Percentiles rank a stretch among this genome's conserved stretches.
These are phyloP conservation scores for Desoria tigrina DNA, from an alignment of 2,888 invertebrate species.

Conservation along the genomic window DNA sequence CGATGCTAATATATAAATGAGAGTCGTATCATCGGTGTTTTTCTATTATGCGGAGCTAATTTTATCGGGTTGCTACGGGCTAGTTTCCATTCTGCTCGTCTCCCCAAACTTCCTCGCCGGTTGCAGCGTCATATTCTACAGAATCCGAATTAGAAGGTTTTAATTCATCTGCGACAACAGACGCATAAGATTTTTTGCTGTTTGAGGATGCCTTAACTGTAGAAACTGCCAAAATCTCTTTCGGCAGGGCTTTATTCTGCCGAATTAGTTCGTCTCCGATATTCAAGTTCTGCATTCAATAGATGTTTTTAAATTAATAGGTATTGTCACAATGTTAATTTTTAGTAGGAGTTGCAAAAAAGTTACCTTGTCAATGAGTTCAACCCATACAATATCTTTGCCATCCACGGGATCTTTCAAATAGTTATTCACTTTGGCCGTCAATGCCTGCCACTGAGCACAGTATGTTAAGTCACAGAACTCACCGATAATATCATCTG, in stretches of 20 bases:
- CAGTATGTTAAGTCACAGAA: constrained; percentile 58
- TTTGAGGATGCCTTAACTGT: background rate
- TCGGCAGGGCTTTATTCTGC: constrained; percentile 62
- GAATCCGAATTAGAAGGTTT: background rate
- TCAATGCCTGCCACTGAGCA: constrained; percentile 74
- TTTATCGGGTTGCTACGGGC: background rate
- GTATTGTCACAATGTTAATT: constrained; percentile 11
- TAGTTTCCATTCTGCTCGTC: constrained; percentile 17
- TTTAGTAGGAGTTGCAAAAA: no score
- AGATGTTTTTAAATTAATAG: no score
- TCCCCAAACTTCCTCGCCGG: background rate
- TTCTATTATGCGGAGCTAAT: background rate
- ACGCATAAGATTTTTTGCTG: constrained; percentile 40
- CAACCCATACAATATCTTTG: constrained; percentile 71
- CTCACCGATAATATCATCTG: constrained; percentile 55
- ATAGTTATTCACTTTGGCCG: constrained; percentile 74
- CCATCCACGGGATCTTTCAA: constrained; percentile 58
- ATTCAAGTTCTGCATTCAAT: constrained; percentile 66
- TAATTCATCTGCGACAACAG: constrained; percentile 29
- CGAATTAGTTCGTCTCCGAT: constrained; percentile 65
- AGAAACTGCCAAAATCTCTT: background rate
- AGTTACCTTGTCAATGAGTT: constrained; percentile 66
- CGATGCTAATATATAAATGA: no score
- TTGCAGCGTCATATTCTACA: background rate
- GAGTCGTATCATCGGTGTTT: background rate